Base-by-base conservation (phyloP, 1,140 invertebrate species). In the Lordiphosa stackelbergi region DNA sequence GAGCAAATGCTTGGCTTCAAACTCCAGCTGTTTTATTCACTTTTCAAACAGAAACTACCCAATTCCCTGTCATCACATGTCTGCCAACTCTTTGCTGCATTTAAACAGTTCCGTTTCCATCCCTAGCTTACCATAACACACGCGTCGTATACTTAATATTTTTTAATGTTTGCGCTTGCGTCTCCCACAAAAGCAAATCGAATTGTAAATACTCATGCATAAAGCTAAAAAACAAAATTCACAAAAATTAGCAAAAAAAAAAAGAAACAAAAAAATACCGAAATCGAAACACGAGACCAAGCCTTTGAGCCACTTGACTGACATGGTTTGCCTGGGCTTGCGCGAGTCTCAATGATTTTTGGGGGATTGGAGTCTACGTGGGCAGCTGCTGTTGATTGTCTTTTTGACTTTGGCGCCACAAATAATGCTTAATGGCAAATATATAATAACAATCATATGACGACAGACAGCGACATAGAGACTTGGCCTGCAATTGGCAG, bases 361-460 rank as follows among this genome's bases (percentile, higher is more conserved):
- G 40, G 37, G 65, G 61, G 54, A 49, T 51, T 51, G 35, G 36
- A 31, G 28, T 31, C 36, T 47, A 77, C 53, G 75, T 79, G 75
- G 77, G 77, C 75, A 83, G 75, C 75, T 49, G 73, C 74, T 81
- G 77, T 66, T 81, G 75, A 81, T 81, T 81, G 75, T 81, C 66
- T 81, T 65, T 79, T 81, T 81, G 75, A 81, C 77, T 81, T 83
- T 81, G 75, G 75, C 75, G 75, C 75, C 75, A 81, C 55, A 81
- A 69, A 71, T 75, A 66, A 69, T 58, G 63, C 63, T 61, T 72
- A 73, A 73, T 70, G 54, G 63, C 63, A 71, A 74, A 79, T 66
- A 74, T 22, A 68, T 60, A 71, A 48, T 42, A 62, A 42, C 42
- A 79, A 71, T 66, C 61, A 65, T 62, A 69, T 75, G 75, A 62